Conservation (phyloP, 2,797 vertebrate genomes). For the Hephaestus fuliginosus region DNA sequence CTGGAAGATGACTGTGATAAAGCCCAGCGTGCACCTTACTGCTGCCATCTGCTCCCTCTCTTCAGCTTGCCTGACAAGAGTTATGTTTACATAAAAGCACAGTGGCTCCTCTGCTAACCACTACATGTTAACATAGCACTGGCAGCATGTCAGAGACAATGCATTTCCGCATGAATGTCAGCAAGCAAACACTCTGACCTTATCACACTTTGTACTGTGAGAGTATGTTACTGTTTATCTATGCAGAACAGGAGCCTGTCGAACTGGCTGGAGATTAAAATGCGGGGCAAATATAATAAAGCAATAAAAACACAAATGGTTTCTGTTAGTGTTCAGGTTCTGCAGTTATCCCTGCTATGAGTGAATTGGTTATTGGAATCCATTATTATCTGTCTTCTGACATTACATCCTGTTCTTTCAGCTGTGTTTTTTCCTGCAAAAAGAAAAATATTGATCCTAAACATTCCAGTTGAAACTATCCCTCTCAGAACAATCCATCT, state of each 20-base stretch:
- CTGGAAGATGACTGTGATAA: conserved; percentile 58
- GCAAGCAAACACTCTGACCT: conserved; percentile 28
- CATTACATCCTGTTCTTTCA: conserved; percentile 42
- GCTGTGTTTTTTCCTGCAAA: conserved; percentile 38
- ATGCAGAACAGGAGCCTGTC: conserved; percentile 26
- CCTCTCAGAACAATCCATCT: conserved; percentile 50
- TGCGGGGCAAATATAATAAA: conserved; percentile 16
- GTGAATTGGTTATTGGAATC: conserved; percentile 31
- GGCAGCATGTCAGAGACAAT: conserved; percentile 27
- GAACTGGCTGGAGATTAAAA: conserved; percentile 35
- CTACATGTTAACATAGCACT: conserved; percentile 36
- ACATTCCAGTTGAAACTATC: conserved; percentile 56
- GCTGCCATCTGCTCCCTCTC: conserved; percentile 76
- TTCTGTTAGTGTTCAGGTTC: conserved; percentile 35
- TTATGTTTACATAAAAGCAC: conserved; percentile 66
- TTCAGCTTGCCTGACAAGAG: conserved; percentile 55
- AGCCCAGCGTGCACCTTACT: conserved; percentile 67
- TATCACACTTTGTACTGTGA: conserved; percentile 8
- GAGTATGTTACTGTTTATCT: conserved; percentile 22
- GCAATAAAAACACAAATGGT: conserved; percentile 24
- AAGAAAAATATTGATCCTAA: conserved; percentile 62
- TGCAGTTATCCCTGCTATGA: conserved; percentile 13
- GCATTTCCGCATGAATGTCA: conserved; percentile 28
- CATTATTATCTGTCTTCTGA: conserved; percentile 49
- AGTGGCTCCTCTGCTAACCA: conserved; percentile 42